phyloP scores from a whole-genome alignment of 2,113 vertebrate genomes.

The Perognathus longimembris region DNA sequence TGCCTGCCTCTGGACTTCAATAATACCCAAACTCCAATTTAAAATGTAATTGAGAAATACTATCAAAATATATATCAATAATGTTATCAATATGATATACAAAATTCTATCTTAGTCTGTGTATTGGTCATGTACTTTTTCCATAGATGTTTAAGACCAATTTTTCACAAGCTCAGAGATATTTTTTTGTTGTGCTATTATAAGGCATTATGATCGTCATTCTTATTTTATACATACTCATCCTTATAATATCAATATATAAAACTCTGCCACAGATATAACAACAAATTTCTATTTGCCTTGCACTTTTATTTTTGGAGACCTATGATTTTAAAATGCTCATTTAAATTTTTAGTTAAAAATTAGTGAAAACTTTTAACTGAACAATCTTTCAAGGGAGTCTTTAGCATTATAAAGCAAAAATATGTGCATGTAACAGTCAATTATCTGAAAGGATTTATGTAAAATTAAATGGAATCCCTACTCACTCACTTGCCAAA shows the following conservation, averaged over 20 bases:
- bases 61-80: not conserved
- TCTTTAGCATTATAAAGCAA: not conserved
- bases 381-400: not conserved
- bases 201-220: not conserved
- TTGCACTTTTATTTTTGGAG: constrained; percentile 14
- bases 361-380: not conserved
- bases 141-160: not conserved
- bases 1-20: not conserved
- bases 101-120: not conserved
- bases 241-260: not conserved
- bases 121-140: not conserved
- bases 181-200: not conserved
- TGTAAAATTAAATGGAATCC: constrained; percentile 41
- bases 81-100: not conserved
- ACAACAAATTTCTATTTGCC: not conserved
- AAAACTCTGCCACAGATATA: not conserved
- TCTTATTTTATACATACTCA: not conserved
- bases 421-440: not conserved
- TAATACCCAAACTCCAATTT: not conserved
- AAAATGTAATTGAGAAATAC: constrained; percentile 31
- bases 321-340: not conserved
- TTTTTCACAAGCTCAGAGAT: not conserved
- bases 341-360: constrained; percentile 14
- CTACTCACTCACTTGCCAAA: not conserved
- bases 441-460: not conserved